Percentiles rank a stretch among this genome's conserved stretches.
Conservation (phyloP, 2,797 vertebrate species). For the Triplophysa yarkandensis region DNA sequence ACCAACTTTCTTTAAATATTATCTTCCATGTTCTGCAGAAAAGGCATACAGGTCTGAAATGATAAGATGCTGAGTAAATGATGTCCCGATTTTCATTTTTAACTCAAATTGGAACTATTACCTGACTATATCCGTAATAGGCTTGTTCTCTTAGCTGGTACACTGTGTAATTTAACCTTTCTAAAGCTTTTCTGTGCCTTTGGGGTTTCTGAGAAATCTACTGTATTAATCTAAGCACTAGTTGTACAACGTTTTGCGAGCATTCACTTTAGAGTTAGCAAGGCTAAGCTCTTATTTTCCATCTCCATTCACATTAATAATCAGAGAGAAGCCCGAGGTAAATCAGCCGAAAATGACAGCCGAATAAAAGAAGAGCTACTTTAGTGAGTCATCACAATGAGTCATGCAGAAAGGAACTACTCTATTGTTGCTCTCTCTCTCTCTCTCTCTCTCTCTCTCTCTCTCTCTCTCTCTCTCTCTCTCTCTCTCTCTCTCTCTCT, state of each 20-base stretch:
- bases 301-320: constrained; percentile 55
- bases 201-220: neutral
- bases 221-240: neutral
- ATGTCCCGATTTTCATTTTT: too few species aligned
- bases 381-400: constrained; percentile 74
- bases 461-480: neutral
- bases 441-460: neutral
- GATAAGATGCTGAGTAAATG: too few species aligned
- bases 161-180: neutral
- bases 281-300: constrained; percentile 47
- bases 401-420: constrained; percentile 71
- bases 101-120: too few species aligned
- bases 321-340: constrained; percentile 62
- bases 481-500: neutral
- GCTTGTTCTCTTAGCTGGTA: neutral
- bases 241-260: constrained; percentile 11
- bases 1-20: too few species aligned
- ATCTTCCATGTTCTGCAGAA: too few species aligned
- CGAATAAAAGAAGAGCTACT: constrained; percentile 74
- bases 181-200: constrained; percentile 9
- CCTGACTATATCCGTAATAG: neutral
- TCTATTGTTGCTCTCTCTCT: constrained; percentile 47
- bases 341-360: constrained; percentile 76
- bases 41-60: too few species aligned
- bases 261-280: constrained; percentile 18